These are phyloP conservation scores for Amblyopsis hoosieri DNA, from an alignment of 2,797 vertebrate genomes.

Conservation along the genomic window DNA sequence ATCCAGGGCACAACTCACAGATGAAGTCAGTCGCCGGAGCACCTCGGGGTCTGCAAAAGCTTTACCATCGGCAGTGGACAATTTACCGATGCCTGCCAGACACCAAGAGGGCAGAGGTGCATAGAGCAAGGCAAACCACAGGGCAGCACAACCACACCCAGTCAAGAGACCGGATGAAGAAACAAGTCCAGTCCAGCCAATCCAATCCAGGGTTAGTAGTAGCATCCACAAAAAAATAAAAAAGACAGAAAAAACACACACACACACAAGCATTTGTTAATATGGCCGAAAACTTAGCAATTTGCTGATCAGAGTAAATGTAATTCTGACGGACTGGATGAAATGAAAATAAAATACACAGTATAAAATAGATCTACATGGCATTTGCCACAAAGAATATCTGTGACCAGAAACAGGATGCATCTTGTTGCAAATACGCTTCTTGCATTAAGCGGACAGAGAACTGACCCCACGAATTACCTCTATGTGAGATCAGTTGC, in stretches of 20 bases:
- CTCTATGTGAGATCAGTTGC: constrained; percentile 7
- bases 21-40: constrained; percentile 94
- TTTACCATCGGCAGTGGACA: constrained; percentile 99
- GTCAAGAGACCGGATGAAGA: constrained; percentile 66
- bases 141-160: constrained; percentile 80
- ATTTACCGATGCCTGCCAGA: constrained; percentile 97
- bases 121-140: constrained; percentile 77
- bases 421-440: constrained; percentile 3
- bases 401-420: constrained; percentile 18
- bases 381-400: constrained; percentile 11
- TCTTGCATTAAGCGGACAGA: background rate
- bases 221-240: constrained; percentile 56
- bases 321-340: background rate
- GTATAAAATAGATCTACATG: constrained; percentile 20
- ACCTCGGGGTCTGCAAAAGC: constrained; percentile 99
- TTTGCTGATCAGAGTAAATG: constrained; percentile 44
- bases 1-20: constrained; percentile 97
- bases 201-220: constrained; percentile 79
- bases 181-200: constrained; percentile 77
- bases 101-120: constrained; percentile 78
- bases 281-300: constrained; percentile 45
- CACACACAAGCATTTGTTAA: constrained; percentile 76
- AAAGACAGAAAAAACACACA: constrained; percentile 40
- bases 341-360: background rate
- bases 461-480: background rate